phyloP scores from a whole-genome alignment of 2,113 vertebrate species.

The Psophia crepitans region DNA sequence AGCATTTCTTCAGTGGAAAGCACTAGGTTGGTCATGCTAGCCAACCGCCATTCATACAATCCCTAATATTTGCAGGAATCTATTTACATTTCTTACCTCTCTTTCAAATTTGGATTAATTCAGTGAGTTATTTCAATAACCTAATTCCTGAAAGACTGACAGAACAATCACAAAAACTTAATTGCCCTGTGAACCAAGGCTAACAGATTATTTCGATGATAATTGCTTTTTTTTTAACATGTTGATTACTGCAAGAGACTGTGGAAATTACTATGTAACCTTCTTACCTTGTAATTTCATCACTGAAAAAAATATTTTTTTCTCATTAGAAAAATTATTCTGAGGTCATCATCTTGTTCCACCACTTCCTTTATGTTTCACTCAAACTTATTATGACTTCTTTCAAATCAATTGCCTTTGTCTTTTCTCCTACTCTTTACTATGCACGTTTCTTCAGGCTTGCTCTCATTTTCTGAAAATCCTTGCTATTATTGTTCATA shows the following conservation, averaged over 20 bases:
- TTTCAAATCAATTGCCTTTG: not conserved
- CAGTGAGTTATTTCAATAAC: not conserved
- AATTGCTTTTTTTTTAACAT: not conserved
- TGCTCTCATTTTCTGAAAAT: not conserved
- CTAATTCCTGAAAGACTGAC: fast-evolving
- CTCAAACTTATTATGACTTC: not conserved
- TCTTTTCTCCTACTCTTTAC: not conserved
- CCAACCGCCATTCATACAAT: not conserved
- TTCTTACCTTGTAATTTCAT: not conserved
- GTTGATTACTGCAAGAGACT: not conserved
- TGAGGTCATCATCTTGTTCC: not conserved
- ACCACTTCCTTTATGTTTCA: not conserved
- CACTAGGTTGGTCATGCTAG: not conserved
- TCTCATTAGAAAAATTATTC: not conserved
- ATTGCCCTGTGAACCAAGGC: not conserved
- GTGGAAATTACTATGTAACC: not conserved
- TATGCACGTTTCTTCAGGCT: not conserved
- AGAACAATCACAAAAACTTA: not conserved
- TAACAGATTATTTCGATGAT: not conserved
- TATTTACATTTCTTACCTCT: not conserved
- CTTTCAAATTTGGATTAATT: not conserved
- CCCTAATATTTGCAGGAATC: not conserved
- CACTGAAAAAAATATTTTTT: not conserved
- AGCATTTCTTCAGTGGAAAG: not conserved
- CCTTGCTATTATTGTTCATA: not conserved